These are phyloP conservation scores for Spicauda simplicius DNA, from an alignment of 2,888 invertebrate genomes.

Conservation along the genomic window DNA sequence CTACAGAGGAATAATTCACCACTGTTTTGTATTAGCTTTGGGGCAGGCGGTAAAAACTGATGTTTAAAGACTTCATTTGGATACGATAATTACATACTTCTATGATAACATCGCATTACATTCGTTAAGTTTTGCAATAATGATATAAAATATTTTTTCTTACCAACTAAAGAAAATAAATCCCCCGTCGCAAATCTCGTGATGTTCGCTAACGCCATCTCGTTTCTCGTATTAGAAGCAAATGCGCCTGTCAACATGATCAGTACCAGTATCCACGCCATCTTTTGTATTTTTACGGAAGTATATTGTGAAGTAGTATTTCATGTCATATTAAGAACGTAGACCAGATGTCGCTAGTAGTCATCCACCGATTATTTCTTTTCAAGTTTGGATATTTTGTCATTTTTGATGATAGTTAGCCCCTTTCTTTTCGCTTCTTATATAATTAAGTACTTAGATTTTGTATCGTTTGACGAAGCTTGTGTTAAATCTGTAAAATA, in stretches of 20 bases:
- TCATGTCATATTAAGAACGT: constrained; percentile 50
- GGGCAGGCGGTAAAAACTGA: too few relatives aligned
- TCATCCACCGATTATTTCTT: constrained; percentile 7
- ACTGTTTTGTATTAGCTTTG: too few relatives aligned
- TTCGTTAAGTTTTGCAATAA: too few relatives aligned
- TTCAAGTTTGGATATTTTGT: constrained; percentile 1
- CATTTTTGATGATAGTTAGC: constrained; percentile 1
- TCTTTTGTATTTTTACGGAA: constrained; percentile 50
- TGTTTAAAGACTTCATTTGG: too few relatives aligned
- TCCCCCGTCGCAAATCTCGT: constrained; percentile 86
- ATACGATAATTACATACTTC: too few relatives aligned
- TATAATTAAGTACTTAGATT: background rate
- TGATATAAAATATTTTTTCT: constrained; percentile 42
- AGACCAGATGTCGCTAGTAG: constrained; percentile 50
- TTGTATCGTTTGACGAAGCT: background rate
- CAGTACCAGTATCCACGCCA: constrained; percentile 63
- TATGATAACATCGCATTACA: too few relatives aligned
- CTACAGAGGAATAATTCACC: too few relatives aligned
- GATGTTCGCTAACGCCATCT: constrained; percentile 78
- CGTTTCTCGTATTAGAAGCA: constrained; percentile 55
- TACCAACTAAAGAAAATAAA: constrained; percentile 83
- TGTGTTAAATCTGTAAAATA: constrained; percentile 28
- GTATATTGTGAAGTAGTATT: constrained; percentile 42
- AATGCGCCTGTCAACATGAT: constrained; percentile 47
- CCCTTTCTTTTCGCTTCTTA: background rate